These are phyloP conservation scores for Nyleta sp. DNA, from an alignment of 2,888 invertebrate species.

Conservation along the genomic window DNA sequence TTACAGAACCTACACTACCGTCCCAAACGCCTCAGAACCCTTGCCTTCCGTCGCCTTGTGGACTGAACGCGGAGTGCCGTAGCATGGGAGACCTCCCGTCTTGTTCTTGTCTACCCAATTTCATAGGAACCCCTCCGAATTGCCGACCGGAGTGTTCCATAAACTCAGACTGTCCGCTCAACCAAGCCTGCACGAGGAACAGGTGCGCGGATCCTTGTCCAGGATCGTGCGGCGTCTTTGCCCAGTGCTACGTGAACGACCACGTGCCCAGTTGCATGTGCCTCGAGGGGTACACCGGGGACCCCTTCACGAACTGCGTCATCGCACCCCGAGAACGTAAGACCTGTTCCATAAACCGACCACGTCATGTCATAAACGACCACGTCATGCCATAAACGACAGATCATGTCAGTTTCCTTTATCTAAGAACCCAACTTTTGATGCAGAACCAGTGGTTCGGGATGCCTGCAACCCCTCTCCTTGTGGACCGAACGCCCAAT, in stretches of 20 bases:
- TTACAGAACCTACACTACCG: slow-evolving; percentile 18
- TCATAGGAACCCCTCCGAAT: slow-evolving; percentile 89
- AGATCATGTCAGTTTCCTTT: neutral
- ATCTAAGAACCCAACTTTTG: neutral
- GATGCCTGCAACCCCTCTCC: slow-evolving; percentile 87
- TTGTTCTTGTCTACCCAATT: slow-evolving; percentile 86
- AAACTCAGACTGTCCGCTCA: slow-evolving; percentile 89
- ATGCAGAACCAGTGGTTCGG: slow-evolving; percentile 15
- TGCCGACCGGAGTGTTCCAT: slow-evolving; percentile 91
- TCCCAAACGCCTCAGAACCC: slow-evolving; percentile 80
- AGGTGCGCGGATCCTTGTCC: slow-evolving; percentile 93
- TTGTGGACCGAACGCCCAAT: slow-evolving; percentile 90
- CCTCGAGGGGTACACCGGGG: slow-evolving; percentile 86
- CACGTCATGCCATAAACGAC: too few species aligned
- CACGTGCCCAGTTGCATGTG: slow-evolving; percentile 92
- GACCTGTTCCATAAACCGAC: too few species aligned
- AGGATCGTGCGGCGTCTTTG: slow-evolving; percentile 90
- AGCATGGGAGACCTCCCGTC: slow-evolving; percentile 84
- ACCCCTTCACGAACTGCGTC: slow-evolving; percentile 87
- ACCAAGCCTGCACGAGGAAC: slow-evolving; percentile 90
- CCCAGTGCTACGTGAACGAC: slow-evolving; percentile 90
- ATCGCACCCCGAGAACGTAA: slow-evolving; percentile 26
- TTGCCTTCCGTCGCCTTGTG: slow-evolving; percentile 85
- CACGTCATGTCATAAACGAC: too few species aligned
- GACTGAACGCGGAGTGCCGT: slow-evolving; percentile 86